Conservation (phyloP, 2,797 vertebrate species). For the Sebastiscus tertius region DNA sequence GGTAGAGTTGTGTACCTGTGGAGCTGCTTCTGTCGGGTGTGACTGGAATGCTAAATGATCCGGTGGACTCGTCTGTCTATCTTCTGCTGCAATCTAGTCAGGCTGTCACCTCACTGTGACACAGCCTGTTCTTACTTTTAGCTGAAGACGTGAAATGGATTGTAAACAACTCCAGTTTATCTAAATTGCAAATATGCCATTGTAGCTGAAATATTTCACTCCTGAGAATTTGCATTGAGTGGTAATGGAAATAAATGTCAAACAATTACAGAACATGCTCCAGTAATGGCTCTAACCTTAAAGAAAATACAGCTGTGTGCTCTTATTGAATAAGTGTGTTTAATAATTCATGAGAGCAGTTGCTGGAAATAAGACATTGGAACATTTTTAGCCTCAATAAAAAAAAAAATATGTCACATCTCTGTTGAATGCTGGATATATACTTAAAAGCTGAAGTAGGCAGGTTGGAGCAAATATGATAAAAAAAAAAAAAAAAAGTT, state of each 20-base stretch:
- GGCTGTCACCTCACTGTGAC: conserved; percentile 15
- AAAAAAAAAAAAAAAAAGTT: too few species aligned
- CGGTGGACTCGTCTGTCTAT: conserved; percentile 21
- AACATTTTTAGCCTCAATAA: background rate
- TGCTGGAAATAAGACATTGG: background rate
- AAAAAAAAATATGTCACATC: background rate
- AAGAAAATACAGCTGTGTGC: background rate
- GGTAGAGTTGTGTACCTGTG: background rate
- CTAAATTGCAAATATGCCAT: background rate
- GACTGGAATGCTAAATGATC: conserved; percentile 33
- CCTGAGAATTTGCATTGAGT: background rate
- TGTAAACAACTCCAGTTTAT: conserved; percentile 2
- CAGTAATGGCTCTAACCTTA: background rate
- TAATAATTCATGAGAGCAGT: background rate
- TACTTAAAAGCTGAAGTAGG: background rate
- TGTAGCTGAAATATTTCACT: background rate
- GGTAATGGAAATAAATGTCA: background rate
- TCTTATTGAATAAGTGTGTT: background rate
- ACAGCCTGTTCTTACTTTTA: conserved; percentile 12
- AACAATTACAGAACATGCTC: background rate
- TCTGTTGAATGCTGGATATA: background rate
- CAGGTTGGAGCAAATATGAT: too few species aligned
- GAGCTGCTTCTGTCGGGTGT: conserved; percentile 11
- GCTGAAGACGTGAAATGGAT: background rate
- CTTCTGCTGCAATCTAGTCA: conserved; percentile 13